Evolutionary conservation across 2,797 vertebrate genomes (phyloP), one percentile per base, ranked within the genome.

Genomic region (Acestrorhynchus altus): DNA sequence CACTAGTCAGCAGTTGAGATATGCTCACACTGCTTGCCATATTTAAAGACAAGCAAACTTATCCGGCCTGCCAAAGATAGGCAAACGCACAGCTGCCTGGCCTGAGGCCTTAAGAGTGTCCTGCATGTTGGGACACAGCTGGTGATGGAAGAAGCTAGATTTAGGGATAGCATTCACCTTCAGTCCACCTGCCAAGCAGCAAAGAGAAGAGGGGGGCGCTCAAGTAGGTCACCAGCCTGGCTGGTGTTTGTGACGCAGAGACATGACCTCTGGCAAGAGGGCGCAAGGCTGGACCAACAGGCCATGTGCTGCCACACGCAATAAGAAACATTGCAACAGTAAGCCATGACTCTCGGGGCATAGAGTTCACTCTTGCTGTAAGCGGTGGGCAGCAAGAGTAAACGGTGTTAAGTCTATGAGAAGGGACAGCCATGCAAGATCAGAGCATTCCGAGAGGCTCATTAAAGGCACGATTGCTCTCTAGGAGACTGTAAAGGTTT

Each of bases 41-140:
- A 71, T 83, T 73, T 51, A 57, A 42, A 59, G 26, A 76, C 13
- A 20, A n/a, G 8, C 16, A 4, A 57, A 73, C 16, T 39, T 31
- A 61, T 51, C 47, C n/a, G 42, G 16, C 39, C 49, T 49, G 24
- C 24, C 60, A 81, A 70, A 83, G 74, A 51, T 66, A 71, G 65
- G 35, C 40, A 47, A 40, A 46, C 12, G 26, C 46, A 31, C 70
- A 70, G 40, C 77, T 59, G 59, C 56, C 68, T 75, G 52, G 82
- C 88, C 86, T 20, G 71, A 84, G 87, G 88, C 76, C 77, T 83
- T 66, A 72, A 56, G 74, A 78, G 76, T 87, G 84, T 57, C 86
- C 85, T 82, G 79, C 85, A 87, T 85, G 87, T 87, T 81, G 70
- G 75, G 72, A 64, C 72, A 81, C 74, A 81, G 81, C 83, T 85